Percentiles rank a stretch among this genome's conserved stretches.
phyloP scores from a whole-genome alignment of 1,140 invertebrate genomes.

The Orussus abietinus region DNA sequence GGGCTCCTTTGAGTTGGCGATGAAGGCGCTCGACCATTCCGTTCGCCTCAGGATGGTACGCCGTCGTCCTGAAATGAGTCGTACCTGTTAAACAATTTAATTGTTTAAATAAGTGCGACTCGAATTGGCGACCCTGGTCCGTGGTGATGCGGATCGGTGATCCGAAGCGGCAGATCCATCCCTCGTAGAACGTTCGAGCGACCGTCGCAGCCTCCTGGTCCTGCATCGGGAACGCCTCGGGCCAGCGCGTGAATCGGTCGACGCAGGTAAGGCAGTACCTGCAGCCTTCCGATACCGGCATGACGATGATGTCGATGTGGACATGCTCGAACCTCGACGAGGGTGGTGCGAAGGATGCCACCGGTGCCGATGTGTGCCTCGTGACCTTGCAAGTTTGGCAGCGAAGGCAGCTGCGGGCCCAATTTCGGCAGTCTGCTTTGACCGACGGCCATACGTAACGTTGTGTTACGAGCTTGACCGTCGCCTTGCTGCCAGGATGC shows the following conservation, averaged over 20 bases:
- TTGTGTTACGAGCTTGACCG: constrained; percentile 12
- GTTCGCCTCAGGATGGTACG: constrained; percentile 39
- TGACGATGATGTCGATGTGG: too few species aligned
- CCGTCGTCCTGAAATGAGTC: constrained; percentile 21
- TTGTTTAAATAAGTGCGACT: constrained; percentile 19
- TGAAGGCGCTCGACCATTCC: constrained; percentile 45
- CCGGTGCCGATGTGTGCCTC: constrained; percentile 2
- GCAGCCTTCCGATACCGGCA: too few species aligned
- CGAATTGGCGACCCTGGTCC: constrained; percentile 42
- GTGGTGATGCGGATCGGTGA: too few species aligned
- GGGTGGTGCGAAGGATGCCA: constrained; percentile 1
- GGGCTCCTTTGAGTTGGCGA: constrained; percentile 29
- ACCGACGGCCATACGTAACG: constrained; percentile 26
- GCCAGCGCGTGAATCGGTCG: too few species aligned
- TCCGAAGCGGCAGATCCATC: constrained; percentile 44
- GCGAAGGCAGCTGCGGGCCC: constrained; percentile 14
- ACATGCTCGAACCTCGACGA: too few species aligned
- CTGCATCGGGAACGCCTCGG: too few species aligned
- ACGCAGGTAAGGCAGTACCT: too few species aligned
- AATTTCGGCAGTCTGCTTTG: constrained; percentile 16
- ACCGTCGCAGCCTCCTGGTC: too few species aligned
- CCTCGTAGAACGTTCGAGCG: too few species aligned
- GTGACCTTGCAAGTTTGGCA: constrained; percentile 20
- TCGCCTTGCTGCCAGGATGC: constrained; percentile 20
- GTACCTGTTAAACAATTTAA: constrained; percentile 26